phyloP scores from a whole-genome alignment of 2,113 vertebrate genomes.

The Atractosteus spatula region DNA sequence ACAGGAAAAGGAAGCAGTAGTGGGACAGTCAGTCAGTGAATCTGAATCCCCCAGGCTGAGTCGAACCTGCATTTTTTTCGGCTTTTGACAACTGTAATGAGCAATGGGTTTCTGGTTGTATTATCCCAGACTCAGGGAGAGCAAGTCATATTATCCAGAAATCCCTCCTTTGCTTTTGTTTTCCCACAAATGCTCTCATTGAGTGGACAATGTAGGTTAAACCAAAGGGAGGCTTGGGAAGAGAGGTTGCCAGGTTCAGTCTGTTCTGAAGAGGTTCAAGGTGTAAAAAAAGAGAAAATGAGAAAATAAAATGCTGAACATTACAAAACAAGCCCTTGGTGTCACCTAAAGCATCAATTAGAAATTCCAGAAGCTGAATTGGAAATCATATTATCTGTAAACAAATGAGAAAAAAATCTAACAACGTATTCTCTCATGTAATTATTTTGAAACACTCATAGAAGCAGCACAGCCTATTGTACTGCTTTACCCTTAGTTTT shows the following conservation, averaged over 20 bases:
- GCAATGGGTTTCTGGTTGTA: neutral
- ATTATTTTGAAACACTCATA: too few relatives aligned
- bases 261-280: constrained; percentile 12
- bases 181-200: neutral
- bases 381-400: constrained; percentile 1
- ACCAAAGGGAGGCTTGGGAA: neutral
- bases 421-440: too few relatives aligned
- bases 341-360: constrained; percentile 16
- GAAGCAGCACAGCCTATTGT: too few relatives aligned
- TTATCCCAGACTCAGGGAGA: constrained; percentile 9
- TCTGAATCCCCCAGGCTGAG: neutral
- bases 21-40: constrained; percentile 7
- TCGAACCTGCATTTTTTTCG: neutral
- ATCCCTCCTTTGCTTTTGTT: neutral
- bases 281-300: neutral
- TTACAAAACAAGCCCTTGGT: constrained; percentile 4
- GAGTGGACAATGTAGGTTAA: neutral
- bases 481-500: too few relatives aligned
- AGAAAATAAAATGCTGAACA: constrained; percentile 16
- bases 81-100: neutral
- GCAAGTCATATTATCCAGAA: constrained; percentile 12
- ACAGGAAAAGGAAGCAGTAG: neutral
- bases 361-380: constrained; percentile 9
- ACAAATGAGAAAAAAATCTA: neutral
- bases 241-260: neutral